Evolutionary conservation across 2,113 vertebrate genomes (phyloP), one percentile per base, ranked within the genome.

Genomic region (Labeo catla): DNA sequence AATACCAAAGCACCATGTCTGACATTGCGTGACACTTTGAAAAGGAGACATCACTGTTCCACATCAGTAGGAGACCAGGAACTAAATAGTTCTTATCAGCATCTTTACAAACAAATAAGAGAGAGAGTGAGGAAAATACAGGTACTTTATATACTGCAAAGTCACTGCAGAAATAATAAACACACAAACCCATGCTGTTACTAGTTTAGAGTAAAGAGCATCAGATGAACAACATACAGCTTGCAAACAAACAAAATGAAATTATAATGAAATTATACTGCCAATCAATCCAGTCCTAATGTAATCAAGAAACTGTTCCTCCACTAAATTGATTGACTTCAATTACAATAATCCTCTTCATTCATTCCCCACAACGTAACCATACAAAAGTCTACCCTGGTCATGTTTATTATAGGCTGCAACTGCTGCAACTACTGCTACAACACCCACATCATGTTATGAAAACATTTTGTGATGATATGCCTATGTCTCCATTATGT

Each of bases 211-310:
- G 9, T 73, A 45, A 45, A 72, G 10, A 23, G 43, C 43, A 47
- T n/a, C 70, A 28, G 4, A n/a, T 45, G 4, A 47, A 47, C 70
- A 59, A 59, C 9, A 61, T 61, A 21, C 34, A 61, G 36, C 54
- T 79, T 45, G 6, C 8, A 43, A 79, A 79, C 77, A 79, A 23
- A 9, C 34, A 45, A 15, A 79, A 54, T 57, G 7, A 79, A 28
- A 43, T 23, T 79, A 9, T 8, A 61, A 79, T 23, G 3, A 2
- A 80, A 80, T 80, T 45, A 80, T 45, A 45, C 10, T 8, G 21
- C 36, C 36, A 63, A 80, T 63, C 77, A 80, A 16, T 80, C 36
- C 36, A 80, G 21, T n/a, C 28, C 6, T 80, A 80, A 79, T 79
- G 77, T 79, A 59, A 61, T 61, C 34, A 79, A 61, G 54, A 2